phyloP scores from a whole-genome alignment of 2,888 invertebrate genomes.

The Pimpla rufipes region DNA sequence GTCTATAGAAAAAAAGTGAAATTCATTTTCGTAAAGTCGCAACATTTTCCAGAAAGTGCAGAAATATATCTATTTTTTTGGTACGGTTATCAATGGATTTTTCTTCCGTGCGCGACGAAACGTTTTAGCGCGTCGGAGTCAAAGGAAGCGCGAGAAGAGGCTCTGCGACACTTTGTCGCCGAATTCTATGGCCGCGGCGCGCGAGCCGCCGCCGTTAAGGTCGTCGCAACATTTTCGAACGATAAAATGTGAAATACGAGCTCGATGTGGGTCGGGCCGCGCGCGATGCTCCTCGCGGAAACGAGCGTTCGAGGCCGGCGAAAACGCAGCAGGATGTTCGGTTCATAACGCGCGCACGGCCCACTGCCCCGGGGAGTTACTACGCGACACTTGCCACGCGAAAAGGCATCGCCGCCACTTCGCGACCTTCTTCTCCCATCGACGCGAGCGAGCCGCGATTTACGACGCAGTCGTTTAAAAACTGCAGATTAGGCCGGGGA shows the following conservation, averaged over 20 bases:
- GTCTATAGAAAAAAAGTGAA: slow-evolving; percentile 10
- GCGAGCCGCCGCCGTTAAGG: slow-evolving; percentile 64
- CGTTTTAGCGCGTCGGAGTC: not conserved
- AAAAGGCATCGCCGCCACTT: slow-evolving; percentile 40
- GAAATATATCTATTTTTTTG: too few species aligned
- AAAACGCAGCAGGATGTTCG: slow-evolving; percentile 80
- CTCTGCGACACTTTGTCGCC: slow-evolving; percentile 66
- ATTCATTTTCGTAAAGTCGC: too few species aligned
- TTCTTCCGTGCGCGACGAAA: too few species aligned
- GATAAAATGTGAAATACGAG: slow-evolving; percentile 84
- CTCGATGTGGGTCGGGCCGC: slow-evolving; percentile 69
- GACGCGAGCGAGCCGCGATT: not conserved
- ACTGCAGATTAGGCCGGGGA: not conserved
- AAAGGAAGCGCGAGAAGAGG: slow-evolving; percentile 15
- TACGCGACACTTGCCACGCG: slow-evolving; percentile 56
- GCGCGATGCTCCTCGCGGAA: slow-evolving; percentile 33
- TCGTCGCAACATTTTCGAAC: slow-evolving; percentile 79
- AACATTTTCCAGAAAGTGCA: too few species aligned
- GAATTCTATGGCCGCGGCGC: slow-evolving; percentile 62
- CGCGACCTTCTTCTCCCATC: slow-evolving; percentile 7
- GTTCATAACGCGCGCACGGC: slow-evolving; percentile 81
- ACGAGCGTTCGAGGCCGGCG: slow-evolving; percentile 59
- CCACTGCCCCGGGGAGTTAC: slow-evolving; percentile 76
- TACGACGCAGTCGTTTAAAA: not conserved
- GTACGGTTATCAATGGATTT: too few species aligned